Evolutionary conservation across 2,113 vertebrate species (phyloP).

Genomic region (Hyperoodon ampullatus): DNA sequence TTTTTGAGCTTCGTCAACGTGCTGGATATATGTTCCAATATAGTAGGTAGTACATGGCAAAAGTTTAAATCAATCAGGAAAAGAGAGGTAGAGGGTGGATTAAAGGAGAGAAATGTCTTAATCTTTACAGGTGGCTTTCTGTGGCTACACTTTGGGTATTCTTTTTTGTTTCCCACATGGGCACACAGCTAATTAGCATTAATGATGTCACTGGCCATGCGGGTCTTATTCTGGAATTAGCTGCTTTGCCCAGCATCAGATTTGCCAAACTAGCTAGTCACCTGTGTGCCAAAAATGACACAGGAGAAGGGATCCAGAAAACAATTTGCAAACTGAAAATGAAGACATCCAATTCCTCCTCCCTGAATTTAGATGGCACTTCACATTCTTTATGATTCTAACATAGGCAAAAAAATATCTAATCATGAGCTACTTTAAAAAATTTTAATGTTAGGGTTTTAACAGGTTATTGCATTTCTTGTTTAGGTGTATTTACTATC

Average conservation of each 20-base stretch:
- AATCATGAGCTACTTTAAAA: constrained; percentile 28
- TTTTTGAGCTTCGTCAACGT: not conserved
- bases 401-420: not conserved
- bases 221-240: constrained; percentile 40
- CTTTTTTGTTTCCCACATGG: not conserved
- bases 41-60: not conserved
- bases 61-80: not conserved
- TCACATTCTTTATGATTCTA: constrained; percentile 24
- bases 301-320: constrained; percentile 15
- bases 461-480: constrained; percentile 66
- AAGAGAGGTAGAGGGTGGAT: not conserved
- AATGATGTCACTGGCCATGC: not conserved
- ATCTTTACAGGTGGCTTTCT: not conserved
- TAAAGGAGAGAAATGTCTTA: not conserved
- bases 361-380: not conserved
- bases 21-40: not conserved
- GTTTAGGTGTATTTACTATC: constrained; percentile 21
- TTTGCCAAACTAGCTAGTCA: constrained; percentile 12
- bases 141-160: not conserved
- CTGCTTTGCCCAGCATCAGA: constrained; percentile 15
- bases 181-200: not conserved
- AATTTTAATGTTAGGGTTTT: constrained; percentile 46
- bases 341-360: constrained; percentile 47
- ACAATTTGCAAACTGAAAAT: constrained; percentile 57
- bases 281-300: not conserved